Evolutionary conservation across 2,888 invertebrate genomes (phyloP), one percentile per base, ranked within the genome.

Genomic region (Coelinius sp.): DNA sequence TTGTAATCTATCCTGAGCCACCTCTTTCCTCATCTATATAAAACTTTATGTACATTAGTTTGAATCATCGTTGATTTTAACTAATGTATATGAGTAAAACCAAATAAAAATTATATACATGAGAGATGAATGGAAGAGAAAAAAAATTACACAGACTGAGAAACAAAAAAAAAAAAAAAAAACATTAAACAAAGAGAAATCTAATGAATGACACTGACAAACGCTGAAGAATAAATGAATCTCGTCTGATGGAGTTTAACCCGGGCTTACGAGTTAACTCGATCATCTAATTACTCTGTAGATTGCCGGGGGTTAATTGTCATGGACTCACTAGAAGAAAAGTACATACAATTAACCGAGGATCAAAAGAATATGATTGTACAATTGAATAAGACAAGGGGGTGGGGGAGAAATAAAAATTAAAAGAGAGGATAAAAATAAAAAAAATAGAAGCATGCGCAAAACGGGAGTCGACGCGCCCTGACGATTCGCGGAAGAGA

Each of bases 261-360:
- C 80, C 80, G 78, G 66, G 74, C 76, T 84, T 83, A 82, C 76
- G 77, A 84, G 84, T 84, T 83, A 85, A 85, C 82, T 84, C 85
- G 81, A 84, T 85, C 81, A 84, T 85, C 79, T 83, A 84, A 85
- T 85, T 85, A 85, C 82, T 79, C 76, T 66, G 56, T 56, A 59
- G 73, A 56, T 38, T 63, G 78, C 78, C n/a, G n/a, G 78, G 80
- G 85, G 84, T 85, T 85, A 85, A 85, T 85, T 84, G 84, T 83
- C 83, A 82, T 83, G 83, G 44, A 35, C 22, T 84, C 84, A 84
- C 81, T 73, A 62, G 44, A 44, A 46, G 71, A 70, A 64, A 70
- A 63, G 44, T 38, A 62, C 35, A 46, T 59, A 66, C 65, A 65
- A 73, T 65, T 67, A 25, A 41, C n/a, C 27, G 25, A 62, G 56